Evolutionary conservation across 2,888 invertebrate species (phyloP).

Genomic region (Leptinotarsa haldemani): DNA sequence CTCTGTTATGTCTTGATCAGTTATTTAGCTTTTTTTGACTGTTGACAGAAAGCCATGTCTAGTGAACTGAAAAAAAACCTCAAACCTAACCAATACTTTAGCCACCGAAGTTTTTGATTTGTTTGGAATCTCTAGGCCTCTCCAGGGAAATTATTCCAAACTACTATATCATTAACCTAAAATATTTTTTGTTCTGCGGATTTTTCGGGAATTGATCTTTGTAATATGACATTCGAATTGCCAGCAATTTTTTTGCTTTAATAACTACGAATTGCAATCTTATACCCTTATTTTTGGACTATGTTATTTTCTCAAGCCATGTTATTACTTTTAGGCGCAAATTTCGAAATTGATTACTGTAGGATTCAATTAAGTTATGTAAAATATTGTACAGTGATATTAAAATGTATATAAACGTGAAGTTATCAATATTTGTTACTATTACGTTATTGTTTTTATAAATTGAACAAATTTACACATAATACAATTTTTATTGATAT

Average conservation of each 20-base stretch:
- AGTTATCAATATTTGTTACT: constrained; percentile 63
- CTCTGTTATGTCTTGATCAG: too few species aligned
- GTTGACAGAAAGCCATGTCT: too few species aligned
- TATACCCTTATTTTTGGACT: constrained; percentile 28
- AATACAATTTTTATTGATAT: constrained; percentile 57
- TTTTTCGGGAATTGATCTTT: not conserved
- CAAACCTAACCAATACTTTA: too few species aligned
- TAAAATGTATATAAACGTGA: constrained; percentile 56
- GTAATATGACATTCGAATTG: not conserved
- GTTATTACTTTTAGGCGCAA: constrained; percentile 24
- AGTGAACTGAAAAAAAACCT: too few species aligned
- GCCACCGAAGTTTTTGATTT: too few species aligned
- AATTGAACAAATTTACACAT: constrained; percentile 63
- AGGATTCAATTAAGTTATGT: constrained; percentile 40
- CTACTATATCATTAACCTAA: too few species aligned
- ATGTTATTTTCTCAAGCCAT: constrained; percentile 41
- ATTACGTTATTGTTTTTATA: constrained; percentile 65
- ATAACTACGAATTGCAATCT: constrained; percentile 25
- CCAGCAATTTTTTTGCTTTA: constrained; percentile 34
- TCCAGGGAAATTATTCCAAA: too few species aligned
- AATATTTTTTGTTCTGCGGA: too few species aligned
- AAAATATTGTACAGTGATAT: constrained; percentile 56
- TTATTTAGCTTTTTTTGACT: too few species aligned
- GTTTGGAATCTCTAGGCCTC: too few species aligned
- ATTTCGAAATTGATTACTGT: constrained; percentile 11